Evolutionary conservation across 2,888 invertebrate genomes (phyloP).

Genomic region (Xanthostigma xanthostigma): DNA sequence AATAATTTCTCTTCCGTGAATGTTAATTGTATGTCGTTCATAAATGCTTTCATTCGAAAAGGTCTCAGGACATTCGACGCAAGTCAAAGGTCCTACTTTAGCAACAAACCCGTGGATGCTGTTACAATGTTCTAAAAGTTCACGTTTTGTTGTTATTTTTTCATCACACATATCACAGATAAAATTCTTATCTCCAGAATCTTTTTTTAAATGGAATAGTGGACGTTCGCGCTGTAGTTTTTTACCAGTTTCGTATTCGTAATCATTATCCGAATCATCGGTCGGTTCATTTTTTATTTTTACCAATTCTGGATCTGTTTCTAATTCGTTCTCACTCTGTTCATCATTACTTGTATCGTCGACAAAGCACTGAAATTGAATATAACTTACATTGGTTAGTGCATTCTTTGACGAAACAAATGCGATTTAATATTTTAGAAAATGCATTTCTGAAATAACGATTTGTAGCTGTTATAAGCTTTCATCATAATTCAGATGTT

Average conservation of each 20-base stretch:
- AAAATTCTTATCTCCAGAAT: background rate
- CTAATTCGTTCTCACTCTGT: background rate
- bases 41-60: background rate
- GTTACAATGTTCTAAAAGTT: background rate
- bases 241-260: background rate
- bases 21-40: slow-evolving; percentile 1
- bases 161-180: slow-evolving; percentile 1
- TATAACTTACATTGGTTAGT: no score
- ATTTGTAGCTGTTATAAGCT: no score
- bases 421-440: no score
- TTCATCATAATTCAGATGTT: no score
- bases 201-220: no score
- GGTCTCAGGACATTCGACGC: background rate
- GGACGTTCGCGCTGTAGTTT: background rate
- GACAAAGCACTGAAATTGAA: background rate
- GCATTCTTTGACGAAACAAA: no score
- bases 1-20: background rate
- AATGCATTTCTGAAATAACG: no score
- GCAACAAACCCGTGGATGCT: background rate
- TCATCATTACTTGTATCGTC: slow-evolving; percentile 1
- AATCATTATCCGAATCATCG: background rate
- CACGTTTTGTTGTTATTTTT: background rate
- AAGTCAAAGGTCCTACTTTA: background rate
- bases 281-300: slow-evolving; percentile 3
- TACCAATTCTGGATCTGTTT: background rate